phyloP scores from a whole-genome alignment of 2,888 invertebrate species.

The Luffia ferchaultella region DNA sequence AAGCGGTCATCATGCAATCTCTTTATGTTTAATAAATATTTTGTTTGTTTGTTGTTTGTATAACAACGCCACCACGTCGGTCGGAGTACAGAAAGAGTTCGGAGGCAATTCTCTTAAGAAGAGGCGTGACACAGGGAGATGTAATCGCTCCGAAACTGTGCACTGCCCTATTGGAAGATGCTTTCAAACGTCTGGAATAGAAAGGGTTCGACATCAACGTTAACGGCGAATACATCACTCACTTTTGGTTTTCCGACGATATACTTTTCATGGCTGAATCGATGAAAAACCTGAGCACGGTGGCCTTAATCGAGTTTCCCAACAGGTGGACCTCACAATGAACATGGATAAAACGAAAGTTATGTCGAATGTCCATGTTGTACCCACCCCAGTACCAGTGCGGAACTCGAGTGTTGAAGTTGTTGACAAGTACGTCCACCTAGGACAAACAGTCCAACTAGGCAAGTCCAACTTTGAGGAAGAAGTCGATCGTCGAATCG shows the following conservation, averaged over 20 bases:
- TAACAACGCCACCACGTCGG: too few relatives aligned
- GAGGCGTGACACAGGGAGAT: background rate
- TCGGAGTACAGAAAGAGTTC: too few relatives aligned
- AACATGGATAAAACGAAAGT: slow-evolving; percentile 6
- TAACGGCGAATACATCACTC: background rate
- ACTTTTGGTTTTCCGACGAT: background rate
- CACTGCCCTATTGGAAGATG: background rate
- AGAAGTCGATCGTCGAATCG: background rate
- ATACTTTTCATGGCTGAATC: background rate
- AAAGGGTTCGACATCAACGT: background rate
- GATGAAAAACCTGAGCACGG: background rate
- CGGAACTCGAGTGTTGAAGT: slow-evolving; percentile 3
- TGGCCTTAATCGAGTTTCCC: background rate
- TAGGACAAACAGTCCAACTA: too few relatives aligned
- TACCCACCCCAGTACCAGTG: slow-evolving; percentile 1
- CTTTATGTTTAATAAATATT: too few relatives aligned
- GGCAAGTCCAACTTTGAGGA: too few relatives aligned
- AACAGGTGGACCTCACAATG: background rate
- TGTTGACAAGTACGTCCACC: too few relatives aligned
- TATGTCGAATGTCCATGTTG: slow-evolving; percentile 5
- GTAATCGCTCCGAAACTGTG: background rate
- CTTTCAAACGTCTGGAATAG: background rate
- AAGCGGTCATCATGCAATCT: too few relatives aligned
- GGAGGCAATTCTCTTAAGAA: background rate
- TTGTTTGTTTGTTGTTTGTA: too few relatives aligned